phyloP scores from a whole-genome alignment of 35 echinoderm and acorn worm species.

The Heliocidaris tuberculata region DNA sequence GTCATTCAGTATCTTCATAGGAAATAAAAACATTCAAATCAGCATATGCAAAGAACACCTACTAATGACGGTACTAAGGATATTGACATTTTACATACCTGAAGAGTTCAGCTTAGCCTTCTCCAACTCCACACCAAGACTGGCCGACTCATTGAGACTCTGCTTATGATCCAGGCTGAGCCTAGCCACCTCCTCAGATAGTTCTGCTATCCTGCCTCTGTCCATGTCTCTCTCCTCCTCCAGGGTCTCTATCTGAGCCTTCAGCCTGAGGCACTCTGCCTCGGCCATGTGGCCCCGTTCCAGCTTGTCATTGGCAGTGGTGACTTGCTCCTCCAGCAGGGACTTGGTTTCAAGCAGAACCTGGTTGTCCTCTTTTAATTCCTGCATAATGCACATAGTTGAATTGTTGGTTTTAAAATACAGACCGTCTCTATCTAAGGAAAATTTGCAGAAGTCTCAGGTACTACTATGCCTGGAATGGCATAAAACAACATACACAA shows the following conservation, averaged over 20 bases:
- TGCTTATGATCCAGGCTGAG: constrained; percentile 81
- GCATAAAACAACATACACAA: no score
- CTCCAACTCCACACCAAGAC: constrained; percentile 84
- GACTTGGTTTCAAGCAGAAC: constrained; percentile 87
- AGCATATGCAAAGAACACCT: no score
- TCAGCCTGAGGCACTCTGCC: constrained; percentile 63
- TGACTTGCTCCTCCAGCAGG: constrained; percentile 90
- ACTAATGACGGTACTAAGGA: no score
- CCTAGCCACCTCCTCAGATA: constrained; percentile 73
- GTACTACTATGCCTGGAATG: no score
- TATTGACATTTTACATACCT: no score
- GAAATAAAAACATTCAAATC: no score
- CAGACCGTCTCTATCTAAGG: background rate
- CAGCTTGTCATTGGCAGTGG: constrained; percentile 77
- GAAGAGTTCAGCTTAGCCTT: constrained; percentile 77
- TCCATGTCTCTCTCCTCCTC: constrained; percentile 79
- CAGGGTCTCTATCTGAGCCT: constrained; percentile 78
- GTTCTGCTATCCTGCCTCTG: constrained; percentile 74
- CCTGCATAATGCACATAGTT: constrained; percentile 38
- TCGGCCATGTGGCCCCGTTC: constrained; percentile 80
- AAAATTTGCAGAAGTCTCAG: no score
- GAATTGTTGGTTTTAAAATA: background rate
- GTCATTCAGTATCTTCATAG: no score
- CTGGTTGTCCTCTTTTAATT: constrained; percentile 94
- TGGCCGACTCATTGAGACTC: constrained; percentile 90